Evolutionary conservation across 2,113 vertebrate genomes (phyloP).

Genomic region (Salvelinus alpinus): DNA sequence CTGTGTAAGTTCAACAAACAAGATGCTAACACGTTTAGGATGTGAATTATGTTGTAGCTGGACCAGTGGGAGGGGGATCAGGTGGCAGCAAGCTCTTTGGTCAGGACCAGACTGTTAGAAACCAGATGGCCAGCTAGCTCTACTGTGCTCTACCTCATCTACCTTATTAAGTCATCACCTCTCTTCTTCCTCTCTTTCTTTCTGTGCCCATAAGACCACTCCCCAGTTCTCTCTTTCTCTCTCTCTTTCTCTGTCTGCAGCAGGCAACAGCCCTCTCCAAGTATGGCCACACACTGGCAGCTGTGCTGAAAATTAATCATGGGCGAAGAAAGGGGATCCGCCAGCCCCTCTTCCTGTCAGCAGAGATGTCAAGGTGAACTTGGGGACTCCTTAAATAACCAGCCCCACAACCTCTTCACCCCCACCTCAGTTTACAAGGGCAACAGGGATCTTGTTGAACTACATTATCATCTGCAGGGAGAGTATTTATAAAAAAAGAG

Average conservation of each 20-base stretch:
- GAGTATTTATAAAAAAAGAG: slow-evolving; percentile 1
- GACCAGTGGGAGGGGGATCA: slow-evolving; percentile 33
- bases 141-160: neutral
- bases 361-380: slow-evolving; percentile 78
- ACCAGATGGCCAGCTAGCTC: slow-evolving; percentile 53
- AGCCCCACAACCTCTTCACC: slow-evolving; percentile 48
- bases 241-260: slow-evolving; percentile 16
- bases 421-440: slow-evolving; percentile 52
- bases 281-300: slow-evolving; percentile 67
- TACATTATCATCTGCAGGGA: slow-evolving; percentile 29
- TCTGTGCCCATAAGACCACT: too few relatives aligned
- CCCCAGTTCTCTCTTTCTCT: neutral
- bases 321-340: slow-evolving; percentile 70
- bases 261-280: slow-evolving; percentile 42
- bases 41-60: slow-evolving; percentile 29
- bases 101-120: slow-evolving; percentile 44
- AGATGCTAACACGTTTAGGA: slow-evolving; percentile 55
- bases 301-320: slow-evolving; percentile 71
- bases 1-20: slow-evolving; percentile 50
- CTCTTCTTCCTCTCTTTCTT: too few relatives aligned
- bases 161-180: too few relatives aligned
- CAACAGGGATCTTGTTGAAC: slow-evolving; percentile 41
- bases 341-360: slow-evolving; percentile 73
- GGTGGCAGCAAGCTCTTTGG: slow-evolving; percentile 20
- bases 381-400: slow-evolving; percentile 75